Evolutionary conservation across 2,113 vertebrate genomes (phyloP).

Genomic region (Xenus cinereus): DNA sequence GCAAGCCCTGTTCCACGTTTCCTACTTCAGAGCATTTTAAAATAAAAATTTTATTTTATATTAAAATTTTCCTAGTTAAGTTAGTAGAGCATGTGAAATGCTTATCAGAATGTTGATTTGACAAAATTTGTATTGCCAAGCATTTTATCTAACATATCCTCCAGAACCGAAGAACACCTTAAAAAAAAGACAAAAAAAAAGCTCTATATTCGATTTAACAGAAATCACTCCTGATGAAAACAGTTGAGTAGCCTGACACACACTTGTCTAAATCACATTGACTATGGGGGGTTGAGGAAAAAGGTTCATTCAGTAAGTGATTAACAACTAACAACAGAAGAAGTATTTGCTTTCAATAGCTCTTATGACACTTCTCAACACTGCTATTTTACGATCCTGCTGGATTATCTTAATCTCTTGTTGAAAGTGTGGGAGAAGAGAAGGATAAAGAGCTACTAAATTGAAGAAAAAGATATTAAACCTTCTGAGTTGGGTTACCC

Average conservation of each 20-base stretch:
- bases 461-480: not conserved
- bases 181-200: not conserved
- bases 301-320: not conserved
- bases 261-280: not conserved
- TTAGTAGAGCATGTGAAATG: not conserved
- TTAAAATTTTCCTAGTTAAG: not conserved
- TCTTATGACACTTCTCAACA: not conserved
- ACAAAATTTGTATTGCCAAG: not conserved
- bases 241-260: not conserved
- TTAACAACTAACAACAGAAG: not conserved
- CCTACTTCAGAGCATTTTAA: not conserved
- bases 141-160: not conserved
- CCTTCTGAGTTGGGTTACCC: not conserved
- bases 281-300: not conserved
- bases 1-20: not conserved
- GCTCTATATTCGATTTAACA: not conserved
- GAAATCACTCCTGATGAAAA: not conserved
- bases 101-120: not conserved
- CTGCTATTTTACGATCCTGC: not conserved
- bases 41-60: not conserved
- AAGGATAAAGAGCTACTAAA: not conserved
- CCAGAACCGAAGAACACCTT: not conserved
- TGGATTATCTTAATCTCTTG: not conserved
- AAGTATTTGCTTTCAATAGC: not conserved
- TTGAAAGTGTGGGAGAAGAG: not conserved